Evolutionary conservation across 2,888 invertebrate species (phyloP).

Genomic region (Watsonalla cultraria): DNA sequence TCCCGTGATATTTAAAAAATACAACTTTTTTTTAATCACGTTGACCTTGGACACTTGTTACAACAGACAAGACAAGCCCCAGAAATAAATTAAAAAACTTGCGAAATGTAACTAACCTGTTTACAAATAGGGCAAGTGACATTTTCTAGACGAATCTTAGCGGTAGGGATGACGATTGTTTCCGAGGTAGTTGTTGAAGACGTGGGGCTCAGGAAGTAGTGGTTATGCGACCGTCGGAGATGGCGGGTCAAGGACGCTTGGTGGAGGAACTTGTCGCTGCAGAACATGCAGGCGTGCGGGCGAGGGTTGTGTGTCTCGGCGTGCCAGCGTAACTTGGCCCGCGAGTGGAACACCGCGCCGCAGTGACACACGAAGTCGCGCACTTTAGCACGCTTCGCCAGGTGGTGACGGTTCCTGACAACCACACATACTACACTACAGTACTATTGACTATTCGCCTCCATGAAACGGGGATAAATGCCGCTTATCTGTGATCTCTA

Average conservation of each 20-base stretch:
- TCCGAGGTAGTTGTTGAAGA: not conserved
- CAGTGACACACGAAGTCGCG: slow-evolving; percentile 87
- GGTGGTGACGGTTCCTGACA: slow-evolving; percentile 83
- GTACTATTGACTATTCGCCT: not conserved
- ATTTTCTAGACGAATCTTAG: slow-evolving; percentile 82
- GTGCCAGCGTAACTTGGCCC: slow-evolving; percentile 91
- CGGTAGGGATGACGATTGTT: slow-evolving; percentile 27
- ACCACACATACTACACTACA: not conserved
- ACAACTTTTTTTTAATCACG: too few species aligned
- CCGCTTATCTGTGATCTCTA: too few species aligned
- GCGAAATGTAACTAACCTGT: slow-evolving; percentile 36
- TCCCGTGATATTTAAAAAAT: too few species aligned
- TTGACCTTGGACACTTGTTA: too few species aligned
- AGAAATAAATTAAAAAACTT: too few species aligned
- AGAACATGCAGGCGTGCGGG: slow-evolving; percentile 90
- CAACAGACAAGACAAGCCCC: too few species aligned
- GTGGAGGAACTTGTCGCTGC: slow-evolving; percentile 92
- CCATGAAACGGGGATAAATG: too few species aligned
- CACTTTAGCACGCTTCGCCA: slow-evolving; percentile 83
- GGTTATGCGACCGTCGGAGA: slow-evolving; percentile 88
- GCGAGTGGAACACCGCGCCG: slow-evolving; percentile 89
- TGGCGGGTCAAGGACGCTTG: slow-evolving; percentile 90
- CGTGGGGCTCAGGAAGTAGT: slow-evolving; percentile 82
- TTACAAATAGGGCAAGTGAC: slow-evolving; percentile 89
- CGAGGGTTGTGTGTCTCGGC: slow-evolving; percentile 88